These are phyloP conservation scores for Bothrops jararaca DNA, from an alignment of 2,113 vertebrate species.

Conservation along the genomic window DNA sequence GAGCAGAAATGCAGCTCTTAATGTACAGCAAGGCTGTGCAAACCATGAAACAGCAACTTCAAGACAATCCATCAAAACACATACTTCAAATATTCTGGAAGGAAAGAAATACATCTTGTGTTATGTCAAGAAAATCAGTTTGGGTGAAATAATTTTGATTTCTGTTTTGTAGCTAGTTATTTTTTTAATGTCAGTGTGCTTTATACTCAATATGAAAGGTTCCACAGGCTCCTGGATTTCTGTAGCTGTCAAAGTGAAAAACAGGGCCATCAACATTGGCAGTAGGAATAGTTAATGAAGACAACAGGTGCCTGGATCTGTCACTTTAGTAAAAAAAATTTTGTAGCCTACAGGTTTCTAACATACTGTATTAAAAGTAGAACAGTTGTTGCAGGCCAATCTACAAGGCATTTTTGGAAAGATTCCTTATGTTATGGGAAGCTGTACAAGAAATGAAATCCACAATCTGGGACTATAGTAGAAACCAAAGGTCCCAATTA, in stretches of 20 bases:
- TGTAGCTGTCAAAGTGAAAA: constrained; percentile 9
- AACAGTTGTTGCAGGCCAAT: constrained; percentile 26
- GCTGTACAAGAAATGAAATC: background rate
- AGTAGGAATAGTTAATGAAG: constrained; percentile 3
- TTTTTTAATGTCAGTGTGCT: background rate
- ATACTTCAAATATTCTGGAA: background rate
- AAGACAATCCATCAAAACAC: background rate
- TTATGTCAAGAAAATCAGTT: background rate
- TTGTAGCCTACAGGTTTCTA: constrained; percentile 14
- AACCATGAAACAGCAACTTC: background rate
- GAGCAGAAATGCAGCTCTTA: background rate
- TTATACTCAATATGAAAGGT: background rate
- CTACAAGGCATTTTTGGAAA: constrained; percentile 11
- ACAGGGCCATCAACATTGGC: background rate
- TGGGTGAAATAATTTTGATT: constrained; percentile 3
- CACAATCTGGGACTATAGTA: background rate
- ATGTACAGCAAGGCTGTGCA: background rate
- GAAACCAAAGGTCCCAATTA: background rate
- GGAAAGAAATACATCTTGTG: background rate
- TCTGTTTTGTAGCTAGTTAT: background rate
- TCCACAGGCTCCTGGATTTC: background rate
- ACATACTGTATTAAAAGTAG: background rate
- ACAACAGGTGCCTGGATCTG: background rate
- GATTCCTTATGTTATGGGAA: constrained; percentile 22
- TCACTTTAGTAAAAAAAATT: constrained; percentile 11